Percentiles rank a stretch among this genome's conserved stretches.
Evolutionary conservation across 2,888 invertebrate genomes (phyloP).

Genomic region (Gastrophysa polygoni): DNA sequence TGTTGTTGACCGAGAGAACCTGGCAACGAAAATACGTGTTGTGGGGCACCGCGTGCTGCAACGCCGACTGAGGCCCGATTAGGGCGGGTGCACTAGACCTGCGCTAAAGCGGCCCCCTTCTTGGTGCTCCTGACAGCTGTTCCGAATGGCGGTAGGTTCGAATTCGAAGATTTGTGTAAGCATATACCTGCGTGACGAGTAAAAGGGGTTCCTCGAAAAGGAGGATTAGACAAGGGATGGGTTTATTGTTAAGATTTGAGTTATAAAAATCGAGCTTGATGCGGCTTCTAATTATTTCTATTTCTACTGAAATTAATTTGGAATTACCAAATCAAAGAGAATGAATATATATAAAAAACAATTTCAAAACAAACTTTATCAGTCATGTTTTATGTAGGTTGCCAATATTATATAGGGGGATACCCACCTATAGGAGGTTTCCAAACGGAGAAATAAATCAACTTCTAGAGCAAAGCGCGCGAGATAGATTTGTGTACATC

Average conservation of each 20-base stretch:
- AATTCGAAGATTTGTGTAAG: conserved; percentile 27
- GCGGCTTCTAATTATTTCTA: too few relatives aligned
- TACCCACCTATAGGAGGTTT: too few relatives aligned
- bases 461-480: too few relatives aligned
- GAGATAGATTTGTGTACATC: too few relatives aligned
- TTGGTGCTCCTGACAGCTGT: conserved; percentile 47
- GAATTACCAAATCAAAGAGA: too few relatives aligned
- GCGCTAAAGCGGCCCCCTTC: conserved; percentile 56
- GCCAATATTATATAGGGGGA: too few relatives aligned
- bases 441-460: too few relatives aligned
- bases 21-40: conserved; percentile 36
- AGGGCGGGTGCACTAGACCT: conserved; percentile 55
- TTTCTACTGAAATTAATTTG: too few relatives aligned
- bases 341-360: too few relatives aligned
- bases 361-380: too few relatives aligned
- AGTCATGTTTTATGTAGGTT: too few relatives aligned
- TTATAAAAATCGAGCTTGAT: too few relatives aligned
- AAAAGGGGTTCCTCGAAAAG: not conserved
- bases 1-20: conserved; percentile 20
- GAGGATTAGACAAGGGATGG: not conserved
- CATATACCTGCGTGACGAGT: not conserved
- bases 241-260: not conserved
- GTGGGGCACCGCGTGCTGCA: conserved; percentile 21
- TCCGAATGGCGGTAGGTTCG: conserved; percentile 41
- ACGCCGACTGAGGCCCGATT: conserved; percentile 39